Evolutionary conservation across 2,113 vertebrate genomes (phyloP), one percentile per base, ranked within the genome.

Genomic region (Tautogolabrus adspersus): DNA sequence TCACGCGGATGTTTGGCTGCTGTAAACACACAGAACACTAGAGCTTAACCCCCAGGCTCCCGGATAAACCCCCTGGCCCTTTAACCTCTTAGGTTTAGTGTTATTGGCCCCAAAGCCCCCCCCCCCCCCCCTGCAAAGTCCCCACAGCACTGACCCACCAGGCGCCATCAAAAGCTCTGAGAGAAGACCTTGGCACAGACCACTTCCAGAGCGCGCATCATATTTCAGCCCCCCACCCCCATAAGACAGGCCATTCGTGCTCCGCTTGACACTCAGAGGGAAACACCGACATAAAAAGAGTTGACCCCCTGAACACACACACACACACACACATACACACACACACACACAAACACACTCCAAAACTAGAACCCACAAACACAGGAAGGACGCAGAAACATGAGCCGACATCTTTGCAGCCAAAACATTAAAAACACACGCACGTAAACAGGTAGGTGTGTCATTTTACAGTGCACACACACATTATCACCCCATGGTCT

Each of bases 271-370:
- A 84, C n/a, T 81, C 71, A 40, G 76, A 79, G 89, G 90, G 91
- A 89, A 90, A 80, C 87, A 79, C 88, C 79, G n/a, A 81, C 87
- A 89, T 86, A 81, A 90, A 87, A 78, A 82, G 11, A 83, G 46
- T 66, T 18, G 42, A 66, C 23, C 82, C 81, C 18, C 21, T 63
- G 38, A 40, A 34, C 30, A 34, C 30, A 34, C 30, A 34, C 30
- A 34, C 30, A 34, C 30, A 34, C 30, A 34, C 30, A 26, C 26
- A 26, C 26, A 34, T 3, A 34, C 30, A 34, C 30, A 34, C 30
- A 34, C 30, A 34, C 30, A 34, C 30, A 34, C 30, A 34, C 6
- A 34, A 1, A 34, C 30, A 81, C 71, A 49, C 54, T 19, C 44
- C 44, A 42, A 40, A 21, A 62, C 72, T 72, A 63, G 72, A 68